Percentiles rank a stretch among this genome's conserved stretches.
Conservation (phyloP, 2,888 invertebrate genomes). For the Lottia scabra region DNA sequence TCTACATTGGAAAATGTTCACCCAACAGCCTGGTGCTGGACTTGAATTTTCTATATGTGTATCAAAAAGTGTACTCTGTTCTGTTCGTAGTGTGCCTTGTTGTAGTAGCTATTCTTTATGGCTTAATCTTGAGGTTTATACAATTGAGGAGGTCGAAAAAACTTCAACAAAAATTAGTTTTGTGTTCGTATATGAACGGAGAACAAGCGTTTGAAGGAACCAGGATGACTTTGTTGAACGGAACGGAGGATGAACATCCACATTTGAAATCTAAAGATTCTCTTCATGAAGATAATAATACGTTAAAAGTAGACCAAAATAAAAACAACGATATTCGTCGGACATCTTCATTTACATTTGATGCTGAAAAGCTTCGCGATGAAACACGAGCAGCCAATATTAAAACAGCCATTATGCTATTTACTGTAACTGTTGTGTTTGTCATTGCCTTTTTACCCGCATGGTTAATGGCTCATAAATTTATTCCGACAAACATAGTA, state of each 20-base stretch:
- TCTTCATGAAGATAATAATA: not conserved
- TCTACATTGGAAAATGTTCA: conserved; percentile 50
- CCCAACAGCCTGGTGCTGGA: conserved; percentile 43
- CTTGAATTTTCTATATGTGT: conserved; percentile 43
- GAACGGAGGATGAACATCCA: conserved; percentile 20
- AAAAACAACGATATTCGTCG: not conserved
- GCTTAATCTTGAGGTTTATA: conserved; percentile 63
- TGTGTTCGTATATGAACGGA: conserved; percentile 34
- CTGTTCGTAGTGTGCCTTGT: conserved; percentile 63
- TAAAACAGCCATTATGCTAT: conserved; percentile 67
- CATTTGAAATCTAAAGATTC: not conserved
- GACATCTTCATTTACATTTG: conserved; percentile 1
- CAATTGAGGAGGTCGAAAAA: conserved; percentile 38
- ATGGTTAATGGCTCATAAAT: conserved; percentile 61
- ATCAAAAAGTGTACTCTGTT: conserved; percentile 62
- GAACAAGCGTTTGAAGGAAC: conserved; percentile 28
- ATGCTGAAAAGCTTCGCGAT: conserved; percentile 38
- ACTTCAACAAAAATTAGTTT: conserved; percentile 30
- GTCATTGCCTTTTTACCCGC: conserved; percentile 67
- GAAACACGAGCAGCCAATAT: conserved; percentile 61
- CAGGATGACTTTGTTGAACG: conserved; percentile 16
- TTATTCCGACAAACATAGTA: conserved; percentile 52
- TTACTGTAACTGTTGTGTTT: conserved; percentile 67
- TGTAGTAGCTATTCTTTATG: conserved; percentile 63
- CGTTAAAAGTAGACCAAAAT: not conserved